Evolutionary conservation across 2,797 vertebrate genomes (phyloP), one percentile per base, ranked within the genome.

Genomic region (Darevskia nairensis): DNA sequence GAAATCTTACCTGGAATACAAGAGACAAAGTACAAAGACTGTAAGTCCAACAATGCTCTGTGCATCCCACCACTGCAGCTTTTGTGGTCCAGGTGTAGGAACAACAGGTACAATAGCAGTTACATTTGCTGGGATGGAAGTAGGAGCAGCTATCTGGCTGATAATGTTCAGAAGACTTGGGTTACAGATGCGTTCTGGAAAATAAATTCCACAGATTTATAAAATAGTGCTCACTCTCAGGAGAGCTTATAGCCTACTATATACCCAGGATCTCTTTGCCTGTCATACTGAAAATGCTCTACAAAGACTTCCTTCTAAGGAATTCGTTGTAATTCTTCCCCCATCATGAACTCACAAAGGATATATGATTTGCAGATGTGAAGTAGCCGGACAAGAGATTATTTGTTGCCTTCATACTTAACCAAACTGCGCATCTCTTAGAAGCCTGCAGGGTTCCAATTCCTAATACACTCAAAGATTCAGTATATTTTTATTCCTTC

Each of bases 1-100:
- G 76, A 64, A 75, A n/a, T 88, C 96, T 94, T 96, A 99, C 98
- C 98, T 98, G 72, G 98, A 99, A 95, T 98, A 99, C 44, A 99
- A 88, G 89, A 99, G 98, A 94, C 98, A 99, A 64, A 98, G 66
- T 88, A 98, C 96, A 91, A 98, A 98, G 87, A 99, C 94, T 4
- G 95, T 1, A 2, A 99, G 93, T 17, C 98, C 98, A 82, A 98
- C 90, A 6, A 98, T 92, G 89, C 95, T 98, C 96, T 99, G 98
- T 61, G 94, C 91, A 55, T 98, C 98, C 97, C 98, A 97, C 97
- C 97, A 98, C 94, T 97, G 97, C 23, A 98, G 92, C 94, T 80
- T 95, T 71, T 21, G 95, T 0, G 89, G 95, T 92, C 89, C 91
- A 72, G 25, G 93, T 89, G 92, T 98, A 61, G 27, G 94, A 91